Conservation (phyloP, 2,888 invertebrate species). For the Tachina fera region DNA sequence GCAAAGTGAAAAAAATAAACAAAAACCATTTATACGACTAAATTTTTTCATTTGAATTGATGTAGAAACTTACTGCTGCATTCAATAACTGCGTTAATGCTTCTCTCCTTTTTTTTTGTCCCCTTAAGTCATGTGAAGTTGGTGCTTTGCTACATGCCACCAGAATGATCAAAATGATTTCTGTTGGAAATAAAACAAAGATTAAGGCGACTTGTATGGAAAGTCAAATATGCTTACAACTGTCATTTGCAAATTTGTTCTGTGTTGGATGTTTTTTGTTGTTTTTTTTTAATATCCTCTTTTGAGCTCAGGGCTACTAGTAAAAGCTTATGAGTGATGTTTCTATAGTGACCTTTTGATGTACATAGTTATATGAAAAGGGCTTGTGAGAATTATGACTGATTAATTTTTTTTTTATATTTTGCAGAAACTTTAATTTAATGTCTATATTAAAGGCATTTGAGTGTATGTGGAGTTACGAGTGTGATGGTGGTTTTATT, state of each 20-base stretch:
- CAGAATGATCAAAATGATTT: background rate
- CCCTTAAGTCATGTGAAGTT: background rate
- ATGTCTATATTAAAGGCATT: too few relatives aligned
- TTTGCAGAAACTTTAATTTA: too few relatives aligned
- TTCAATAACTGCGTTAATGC: slow-evolving; percentile 19
- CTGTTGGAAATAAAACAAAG: slow-evolving; percentile 27
- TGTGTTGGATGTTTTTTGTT: background rate
- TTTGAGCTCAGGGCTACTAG: background rate
- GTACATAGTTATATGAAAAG: too few relatives aligned
- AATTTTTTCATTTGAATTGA: slow-evolving; percentile 22
- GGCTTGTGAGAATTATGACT: too few relatives aligned
- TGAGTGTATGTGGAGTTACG: too few relatives aligned
- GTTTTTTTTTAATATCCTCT: background rate
- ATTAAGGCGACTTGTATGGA: slow-evolving; percentile 9
- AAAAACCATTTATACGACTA: slow-evolving; percentile 3
- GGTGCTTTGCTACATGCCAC: background rate
- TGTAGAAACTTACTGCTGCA: slow-evolving; percentile 2
- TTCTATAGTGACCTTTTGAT: background rate
- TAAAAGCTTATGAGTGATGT: slow-evolving; percentile 1
- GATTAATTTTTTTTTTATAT: too few relatives aligned
- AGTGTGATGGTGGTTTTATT: too few relatives aligned
- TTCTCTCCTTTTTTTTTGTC: too few relatives aligned
- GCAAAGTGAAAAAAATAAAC: background rate
- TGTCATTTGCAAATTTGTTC: background rate
- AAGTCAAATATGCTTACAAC: background rate